Evolutionary conservation across 1,140 invertebrate genomes (phyloP).

Genomic region (Metopolophium dirhodum): DNA sequence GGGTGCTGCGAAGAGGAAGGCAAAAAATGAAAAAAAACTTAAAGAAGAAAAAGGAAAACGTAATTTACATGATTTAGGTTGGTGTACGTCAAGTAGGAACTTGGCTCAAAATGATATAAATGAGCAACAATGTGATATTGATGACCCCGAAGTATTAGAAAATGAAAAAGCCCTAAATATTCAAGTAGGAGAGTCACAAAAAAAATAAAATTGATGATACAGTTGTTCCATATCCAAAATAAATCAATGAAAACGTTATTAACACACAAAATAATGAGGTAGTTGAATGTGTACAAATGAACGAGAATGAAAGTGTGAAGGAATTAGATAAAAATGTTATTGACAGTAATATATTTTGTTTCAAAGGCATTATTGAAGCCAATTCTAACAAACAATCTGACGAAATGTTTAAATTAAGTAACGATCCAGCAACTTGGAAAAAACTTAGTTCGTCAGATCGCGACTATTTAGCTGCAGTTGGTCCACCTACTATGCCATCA

Average conservation of each 20-base stretch:
- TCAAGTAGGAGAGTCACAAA: background rate
- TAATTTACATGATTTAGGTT: conserved; percentile 3
- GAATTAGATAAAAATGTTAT: background rate
- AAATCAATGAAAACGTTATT: background rate
- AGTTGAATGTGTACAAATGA: background rate
- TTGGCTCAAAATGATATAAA: background rate
- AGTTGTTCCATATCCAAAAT: background rate
- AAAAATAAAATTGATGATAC: background rate
- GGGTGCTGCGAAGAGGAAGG: background rate
- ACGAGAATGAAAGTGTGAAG: too few relatives aligned
- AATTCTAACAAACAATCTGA: background rate
- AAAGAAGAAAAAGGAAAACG: background rate
- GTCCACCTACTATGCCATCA: background rate
- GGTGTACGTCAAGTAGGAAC: conserved; percentile 8
- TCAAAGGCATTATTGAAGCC: background rate
- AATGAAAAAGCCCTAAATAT: background rate
- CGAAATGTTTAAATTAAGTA: conserved; percentile 14
- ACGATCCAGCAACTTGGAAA: background rate
- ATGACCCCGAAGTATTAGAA: background rate
- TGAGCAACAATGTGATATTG: background rate
- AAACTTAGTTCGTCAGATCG: background rate
- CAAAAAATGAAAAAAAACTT: conserved; percentile 3
- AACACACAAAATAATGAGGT: conserved; percentile 4
- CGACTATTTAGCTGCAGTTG: background rate
- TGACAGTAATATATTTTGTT: background rate